Base-by-base conservation (phyloP, 2,113 vertebrate species). In the Diglossa brunneiventris region DNA sequence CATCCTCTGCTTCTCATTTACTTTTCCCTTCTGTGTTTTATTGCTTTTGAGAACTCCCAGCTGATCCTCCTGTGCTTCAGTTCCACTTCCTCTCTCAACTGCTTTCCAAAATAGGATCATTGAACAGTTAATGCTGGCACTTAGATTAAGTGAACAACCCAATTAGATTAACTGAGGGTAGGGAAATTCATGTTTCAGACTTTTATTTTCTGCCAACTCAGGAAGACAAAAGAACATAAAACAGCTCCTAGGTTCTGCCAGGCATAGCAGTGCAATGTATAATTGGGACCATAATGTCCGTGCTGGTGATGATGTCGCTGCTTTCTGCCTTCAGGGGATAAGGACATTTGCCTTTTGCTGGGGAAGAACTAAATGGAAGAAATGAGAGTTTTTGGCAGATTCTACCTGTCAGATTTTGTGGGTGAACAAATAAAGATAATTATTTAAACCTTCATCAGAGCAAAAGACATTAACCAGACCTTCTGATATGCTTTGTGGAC, bases 31-130 rank as follows among this genome's bases (percentile, higher is more conserved):
- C 89, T 89, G 88, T 77, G 52, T 96, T 93, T 88, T 95, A 93
- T 92, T 94, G 90, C 94, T 92, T 93, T 94, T 92, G 85, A 93
- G 67, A 95, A 86, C 79, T 94, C 90, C 88, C 94, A 94, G 83
- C 46, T 96, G 94, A 94, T 96, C 84, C 84, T 93, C 82, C 75
- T 94, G 88, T 86, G 67, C 86, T 93, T 73, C 30, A 33, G 68
- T 88, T 93, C 59, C 67, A 85, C 87, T 93, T 93, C 59, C 67
- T 88, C 72, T 96, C 83, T 49, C 90, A 92, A 83, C 79, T 70
- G 64, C 86, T 37, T 94, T 96, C 61, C 56, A 86, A 90, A 94
- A 83, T 50, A 82, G 89, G 80, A 92, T 94, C 91, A 70, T 90
- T 93, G 91, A 94, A 87, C 95, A 87, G 83, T 95, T 96, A 97